Base-by-base conservation (phyloP, 1,140 invertebrate genomes). In the Diachasmimorpha longicaudata region DNA sequence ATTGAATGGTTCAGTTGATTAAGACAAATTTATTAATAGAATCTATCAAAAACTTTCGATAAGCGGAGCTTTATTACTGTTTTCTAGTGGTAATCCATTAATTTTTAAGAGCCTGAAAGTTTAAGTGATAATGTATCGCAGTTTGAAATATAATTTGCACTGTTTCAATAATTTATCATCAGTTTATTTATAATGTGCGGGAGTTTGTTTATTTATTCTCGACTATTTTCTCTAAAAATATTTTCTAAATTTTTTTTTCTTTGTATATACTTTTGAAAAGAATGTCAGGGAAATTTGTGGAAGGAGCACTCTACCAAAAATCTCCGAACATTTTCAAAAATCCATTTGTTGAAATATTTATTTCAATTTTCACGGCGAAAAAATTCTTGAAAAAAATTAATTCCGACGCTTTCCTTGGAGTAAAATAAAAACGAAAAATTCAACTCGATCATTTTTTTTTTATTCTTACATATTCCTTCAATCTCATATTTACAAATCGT, bases 401-500 rank as follows among this genome's bases (percentile, higher is more conserved):
- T 31, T 6, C 31, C 31, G 6, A 2, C 2, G 31, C 2, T 31
- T 31, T 31, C 36, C 39, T 25, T 25, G 39, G n/a, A 39, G 39
- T 14, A 36, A 16, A 36, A 37, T 10, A 39, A 68, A 37, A 2
- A 68, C 16, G 4, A 39, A 16, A 23, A 1, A 11, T 25, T 63
- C 31, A 25, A 63, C 58, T 63, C n/a, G 14, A 2, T 68, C 66
- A 68, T 68, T 68, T 39, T 68, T n/a, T 11, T 39, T n/a, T 68
- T 68, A 68, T 68, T 68, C n/a, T 73, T 44, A 66, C n/a, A 74
- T 52, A 52, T 52, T 52, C 16, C 48, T 52, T 52, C 48, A 74
- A 55, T 39, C 37, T 74, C 44, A 48, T 79, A 82, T 82, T 82
- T 83, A 82, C 79, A 83, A 75, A 31, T 77, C 74, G 72, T 81